A percentile compares a stretch with the other conserved stretches of the same genome.
Conservation (phyloP, 2,888 invertebrate species). For the Abrostola triplasia region DNA sequence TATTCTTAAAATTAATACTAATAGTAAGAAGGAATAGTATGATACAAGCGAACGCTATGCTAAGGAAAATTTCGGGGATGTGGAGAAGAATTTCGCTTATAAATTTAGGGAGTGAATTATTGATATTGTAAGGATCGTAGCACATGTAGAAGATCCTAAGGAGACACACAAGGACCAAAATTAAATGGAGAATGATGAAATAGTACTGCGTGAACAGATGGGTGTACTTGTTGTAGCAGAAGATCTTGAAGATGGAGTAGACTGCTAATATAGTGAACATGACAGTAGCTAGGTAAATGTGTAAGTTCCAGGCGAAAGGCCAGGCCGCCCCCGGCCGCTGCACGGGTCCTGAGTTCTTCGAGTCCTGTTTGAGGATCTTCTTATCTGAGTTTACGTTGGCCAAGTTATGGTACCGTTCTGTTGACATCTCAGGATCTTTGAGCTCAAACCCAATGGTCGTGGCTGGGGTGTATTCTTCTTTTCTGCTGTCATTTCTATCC, state of each 20-base stretch:
- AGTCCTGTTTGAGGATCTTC: constrained; percentile 80
- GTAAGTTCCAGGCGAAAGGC: constrained; percentile 96
- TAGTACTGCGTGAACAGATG: constrained; percentile 96
- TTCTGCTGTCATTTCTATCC: constrained; percentile 77
- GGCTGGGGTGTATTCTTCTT: constrained; percentile 79
- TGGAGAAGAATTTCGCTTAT: constrained; percentile 95
- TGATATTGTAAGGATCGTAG: constrained; percentile 97
- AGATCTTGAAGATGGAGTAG: constrained; percentile 95
- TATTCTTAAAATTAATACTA: constrained; percentile 92
- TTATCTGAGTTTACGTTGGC: constrained; percentile 89
- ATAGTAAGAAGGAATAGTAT: constrained; percentile 95
- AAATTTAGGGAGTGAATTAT: constrained; percentile 92
- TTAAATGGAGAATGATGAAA: constrained; percentile 94
- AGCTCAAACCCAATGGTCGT: constrained; percentile 84
- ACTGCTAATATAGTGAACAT: constrained; percentile 95
- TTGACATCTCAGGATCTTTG: constrained; percentile 85
- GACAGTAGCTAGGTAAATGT: constrained; percentile 95
- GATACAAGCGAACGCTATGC: constrained; percentile 96
- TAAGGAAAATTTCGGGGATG: constrained; percentile 95
- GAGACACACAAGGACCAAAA: constrained; percentile 94
- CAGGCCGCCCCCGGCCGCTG: constrained; percentile 90
- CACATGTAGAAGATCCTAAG: constrained; percentile 95
- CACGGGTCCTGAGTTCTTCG: constrained; percentile 76
- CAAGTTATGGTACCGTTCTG: constrained; percentile 88
- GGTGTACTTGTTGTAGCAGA: constrained; percentile 95